phyloP scores from a whole-genome alignment of 2,113 vertebrate species.

The Macquaria australasica region DNA sequence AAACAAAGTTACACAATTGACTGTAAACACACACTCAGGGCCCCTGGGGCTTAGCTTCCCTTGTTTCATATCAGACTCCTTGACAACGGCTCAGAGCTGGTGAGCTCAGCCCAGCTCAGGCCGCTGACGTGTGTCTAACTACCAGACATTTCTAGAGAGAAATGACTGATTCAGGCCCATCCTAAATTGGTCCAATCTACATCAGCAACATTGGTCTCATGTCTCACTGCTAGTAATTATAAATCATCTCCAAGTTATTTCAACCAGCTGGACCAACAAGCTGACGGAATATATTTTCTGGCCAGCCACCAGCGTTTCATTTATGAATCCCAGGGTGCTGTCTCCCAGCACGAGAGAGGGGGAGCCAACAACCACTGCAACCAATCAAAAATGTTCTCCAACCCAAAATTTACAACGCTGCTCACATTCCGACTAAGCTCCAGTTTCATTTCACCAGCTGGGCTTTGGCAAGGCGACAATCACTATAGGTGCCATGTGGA shows the following conservation, averaged over 20 bases:
- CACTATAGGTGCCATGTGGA: constrained; percentile 65
- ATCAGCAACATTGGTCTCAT: constrained; percentile 48
- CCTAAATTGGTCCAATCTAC: constrained; percentile 44
- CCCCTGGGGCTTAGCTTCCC: not conserved
- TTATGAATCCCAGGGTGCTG: constrained; percentile 80
- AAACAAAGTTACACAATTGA: not conserved
- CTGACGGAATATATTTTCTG: constrained; percentile 75
- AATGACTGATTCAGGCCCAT: constrained; percentile 29
- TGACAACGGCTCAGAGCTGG: constrained; percentile 6
- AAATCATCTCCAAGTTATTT: constrained; percentile 78
- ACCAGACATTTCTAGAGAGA: constrained; percentile 53
- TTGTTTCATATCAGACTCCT: constrained; percentile 9
- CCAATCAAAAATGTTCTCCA: constrained; percentile 80
- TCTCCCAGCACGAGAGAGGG: constrained; percentile 71
- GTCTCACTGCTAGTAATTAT: constrained; percentile 74
- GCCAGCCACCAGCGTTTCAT: constrained; percentile 74
- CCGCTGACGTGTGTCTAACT: constrained; percentile 61
- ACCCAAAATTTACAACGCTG: constrained; percentile 70
- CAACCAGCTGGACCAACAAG: constrained; percentile 83
- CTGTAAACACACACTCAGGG: not conserved
- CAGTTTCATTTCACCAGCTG: constrained; percentile 76
- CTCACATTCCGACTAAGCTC: constrained; percentile 74
- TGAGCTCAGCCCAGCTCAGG: constrained; percentile 31
- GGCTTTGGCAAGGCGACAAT: constrained; percentile 65
- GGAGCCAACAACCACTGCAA: constrained; percentile 79